Base-by-base conservation (phyloP, 2,797 vertebrate genomes). In the Ispidina picta region DNA sequence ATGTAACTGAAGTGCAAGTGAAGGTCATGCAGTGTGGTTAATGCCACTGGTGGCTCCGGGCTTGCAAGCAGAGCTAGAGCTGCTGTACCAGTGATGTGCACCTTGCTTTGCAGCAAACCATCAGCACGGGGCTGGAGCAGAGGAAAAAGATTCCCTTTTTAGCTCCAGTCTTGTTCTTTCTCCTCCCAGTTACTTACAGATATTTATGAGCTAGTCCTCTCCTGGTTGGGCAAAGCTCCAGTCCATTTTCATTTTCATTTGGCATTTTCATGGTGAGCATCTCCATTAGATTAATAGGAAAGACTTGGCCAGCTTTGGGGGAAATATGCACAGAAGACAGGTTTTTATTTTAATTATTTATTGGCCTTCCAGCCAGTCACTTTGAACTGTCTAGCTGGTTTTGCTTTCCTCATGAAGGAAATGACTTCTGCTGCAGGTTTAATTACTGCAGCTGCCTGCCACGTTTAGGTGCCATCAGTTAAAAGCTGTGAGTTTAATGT, bases 221-320 rank as follows among this genome's bases (percentile, higher is more conserved):
- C 8, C 80, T 84, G 60, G 74, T 81, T 82, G 1, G 85, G 79
- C 87, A 90, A 54, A 20, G 62, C 46, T 92, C 78, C 75, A 92
- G 46, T 8, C 87, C 60, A 37, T 90, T 82, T 68, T 87, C 69
- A 78, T 95, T 80, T 92, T 89, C 88, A 33, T 92, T 92, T 90
- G 73, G 76, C 78, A 29, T 74, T 92, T 82, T 56, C 76, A 20
- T 43, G 3, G 80, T 83, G 86, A 68, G 43, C 54, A 51, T 66
- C 91, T 86, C 90, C 25, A 5, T 37, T 84, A 89, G 89, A 70
- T 83, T 56, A 92, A 88, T 58, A 86, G 52, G 81, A 82, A 52
- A 28, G 59, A 69, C 55, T 85, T 94, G 87, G 79, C 86, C 33
- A 33, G 65, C 89, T 81, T 2, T 74, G 74, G 26, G 64, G 41